Conservation (phyloP, 2,797 vertebrate species). For the Anniella stebbinsi region DNA sequence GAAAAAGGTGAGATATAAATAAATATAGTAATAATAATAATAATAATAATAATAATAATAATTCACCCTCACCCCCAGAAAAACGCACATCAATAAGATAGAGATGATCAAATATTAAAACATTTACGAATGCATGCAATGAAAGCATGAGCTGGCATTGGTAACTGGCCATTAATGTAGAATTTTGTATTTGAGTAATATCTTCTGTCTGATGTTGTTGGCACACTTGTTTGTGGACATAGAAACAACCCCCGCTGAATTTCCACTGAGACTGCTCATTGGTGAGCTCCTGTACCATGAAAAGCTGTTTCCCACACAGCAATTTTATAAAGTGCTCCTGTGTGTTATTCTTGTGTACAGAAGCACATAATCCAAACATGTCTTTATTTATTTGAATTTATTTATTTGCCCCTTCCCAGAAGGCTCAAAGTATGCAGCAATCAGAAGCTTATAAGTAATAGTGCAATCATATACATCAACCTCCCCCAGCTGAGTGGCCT, state of each 20-base stretch:
- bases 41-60: no score
- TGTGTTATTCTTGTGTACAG: background rate
- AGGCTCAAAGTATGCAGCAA: background rate
- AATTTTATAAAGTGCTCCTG: background rate
- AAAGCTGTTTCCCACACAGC: background rate
- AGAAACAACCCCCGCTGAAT: background rate
- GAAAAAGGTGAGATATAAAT: no score
- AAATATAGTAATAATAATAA: no score
- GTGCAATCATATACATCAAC: background rate
- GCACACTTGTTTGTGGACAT: background rate
- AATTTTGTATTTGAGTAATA: background rate
- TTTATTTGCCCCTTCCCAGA: background rate
- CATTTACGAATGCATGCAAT: accelerated
- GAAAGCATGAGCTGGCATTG: background rate
- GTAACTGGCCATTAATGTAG: background rate
- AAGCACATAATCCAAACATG: background rate
- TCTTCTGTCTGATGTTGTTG: background rate
- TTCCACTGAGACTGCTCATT: background rate
- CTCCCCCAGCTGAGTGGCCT: no score
- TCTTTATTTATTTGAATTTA: background rate
- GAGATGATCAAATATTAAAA: background rate
- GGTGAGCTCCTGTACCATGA: background rate
- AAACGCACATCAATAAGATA: accelerated
- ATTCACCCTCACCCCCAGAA: no score
- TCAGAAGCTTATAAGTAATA: background rate